Percentiles rank a stretch among this genome's conserved stretches.
These are phyloP conservation scores for Cirrhinus mrigala DNA, from an alignment of 2,797 vertebrate species.

Conservation along the genomic window DNA sequence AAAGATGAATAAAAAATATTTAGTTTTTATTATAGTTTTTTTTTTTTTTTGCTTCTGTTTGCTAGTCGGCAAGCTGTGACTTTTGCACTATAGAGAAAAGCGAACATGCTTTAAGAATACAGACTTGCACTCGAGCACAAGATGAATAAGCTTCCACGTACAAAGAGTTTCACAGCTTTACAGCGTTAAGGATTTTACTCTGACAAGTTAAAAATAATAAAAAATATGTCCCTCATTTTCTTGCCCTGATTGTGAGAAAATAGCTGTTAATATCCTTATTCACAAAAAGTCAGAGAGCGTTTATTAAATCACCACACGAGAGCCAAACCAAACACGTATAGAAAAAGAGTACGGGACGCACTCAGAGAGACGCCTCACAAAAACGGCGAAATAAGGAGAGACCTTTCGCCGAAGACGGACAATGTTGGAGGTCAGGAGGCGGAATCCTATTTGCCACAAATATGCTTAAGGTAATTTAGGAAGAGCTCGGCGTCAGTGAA, in stretches of 20 bases:
- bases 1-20: neutral
- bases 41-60: neutral
- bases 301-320: neutral
- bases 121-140: neutral
- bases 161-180: conserved; percentile 18
- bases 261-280: conserved; percentile 30
- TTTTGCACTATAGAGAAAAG: neutral
- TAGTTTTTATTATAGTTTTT: neutral
- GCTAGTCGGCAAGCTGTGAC: neutral
- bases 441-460: conserved; percentile 85
- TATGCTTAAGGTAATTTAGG: conserved; percentile 82
- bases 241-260: neutral
- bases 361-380: conserved; percentile 30
- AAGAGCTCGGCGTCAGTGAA: conserved; percentile 68
- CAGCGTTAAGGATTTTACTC: neutral
- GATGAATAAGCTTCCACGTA: neutral
- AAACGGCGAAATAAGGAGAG: conserved; percentile 39
- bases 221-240: neutral
- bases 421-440: conserved; percentile 63
- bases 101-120: neutral
- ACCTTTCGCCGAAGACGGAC: conserved; percentile 60
- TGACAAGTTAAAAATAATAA: neutral
- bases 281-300: neutral
- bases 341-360: conserved; percentile 25
- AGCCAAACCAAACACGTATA: conserved; percentile 49